Base-by-base conservation (phyloP, 2,113 vertebrate species). In the Oreochromis aureus region DNA sequence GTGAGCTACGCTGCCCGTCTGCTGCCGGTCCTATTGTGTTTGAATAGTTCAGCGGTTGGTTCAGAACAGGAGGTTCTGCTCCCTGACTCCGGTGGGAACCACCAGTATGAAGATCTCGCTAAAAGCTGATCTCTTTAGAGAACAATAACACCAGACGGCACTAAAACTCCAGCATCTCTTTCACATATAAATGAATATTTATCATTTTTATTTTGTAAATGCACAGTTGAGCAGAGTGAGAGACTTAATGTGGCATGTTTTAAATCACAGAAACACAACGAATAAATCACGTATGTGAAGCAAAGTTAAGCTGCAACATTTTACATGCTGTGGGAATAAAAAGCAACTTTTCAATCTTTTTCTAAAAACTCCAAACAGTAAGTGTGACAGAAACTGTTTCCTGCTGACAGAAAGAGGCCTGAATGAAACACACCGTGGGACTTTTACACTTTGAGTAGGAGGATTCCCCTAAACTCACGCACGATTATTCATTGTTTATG, bases 21-120 rank as follows among this genome's bases (percentile, higher is more conserved):
- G 48, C 54, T 15, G 69, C 61, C 32, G 27, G 27, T 51, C 15
- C 48, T 34, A 3, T 5, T 9, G 44, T 63, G 32, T 59, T 80
- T 1, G 11, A 53, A 41, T 11, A 56, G 63, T 56, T 19, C 36
- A 66, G 41, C 5, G 9, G 36, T 19, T 18, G 73, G 8, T n/a
- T 15, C 8, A 30, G 22, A 59, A 6, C 10, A 36, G 36, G 16
- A 88, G 3, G 19, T 63, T 86, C 80, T 83, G 80, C 53, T 83
- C 18, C 7, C 18, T 10, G 36, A 54, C 55, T 82, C 32, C 69
- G 54, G 7, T 61, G 34, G 22, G 24, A 82, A 58, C 55, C 80
- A 41, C 19, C 3, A 1, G n/a, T 3, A 53, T 30, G 32, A 10
- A 58, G 27, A 16, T 79, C 80, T 54, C 24, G 6, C 22, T 46